Evolutionary conservation across 2,888 invertebrate genomes (phyloP), one percentile per base, ranked within the genome.

Genomic region (Psylliodes chrysocephalus): DNA sequence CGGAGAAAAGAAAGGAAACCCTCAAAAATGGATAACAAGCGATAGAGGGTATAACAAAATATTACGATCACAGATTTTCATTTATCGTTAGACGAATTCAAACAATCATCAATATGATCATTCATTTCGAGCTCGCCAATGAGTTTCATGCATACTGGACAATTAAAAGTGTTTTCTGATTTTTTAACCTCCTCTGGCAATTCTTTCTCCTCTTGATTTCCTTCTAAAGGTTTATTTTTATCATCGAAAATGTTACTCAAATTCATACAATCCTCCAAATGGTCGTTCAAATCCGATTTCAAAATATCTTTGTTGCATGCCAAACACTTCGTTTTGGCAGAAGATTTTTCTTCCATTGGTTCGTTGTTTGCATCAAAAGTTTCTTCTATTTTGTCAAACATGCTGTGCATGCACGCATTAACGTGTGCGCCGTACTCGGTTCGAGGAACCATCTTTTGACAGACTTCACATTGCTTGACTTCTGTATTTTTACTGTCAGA

Each of bases 111-210:
- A 55, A 90, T 84, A 82, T 90, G 90, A 1, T 74, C 69, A 74
- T 87, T 87, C 88, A 90, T 90, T 19, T 83, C 79, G 19, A 67
- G 72, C 71, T 84, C 82, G 69, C 84, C 81, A 38, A 89, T 73
- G 78, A 87, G 81, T 66, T 82, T 68, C 73, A 87, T 82, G 72
- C 90, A 90, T 74, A 87, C 85, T 0, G 90, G 90, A 72, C 90
- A 90, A 71, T 86, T 86, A 42, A 84, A 76, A 0, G 78, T 61
- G 51, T 59, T 64, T 44, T 78, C 76, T 61, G 79, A 78, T 53
- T 80, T 79, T 33, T 60, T 49, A 57, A 66, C 69, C 33, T 71
- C 71, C 49, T 56, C 62, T 2, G 3, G 2, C 2, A 2, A 62
- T 46, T 78, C 76, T 62, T 79, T 78, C 51, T 80, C 79, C 33